Evolutionary conservation across 2,113 vertebrate species (phyloP).

Genomic region (Pseudorasbora parva): DNA sequence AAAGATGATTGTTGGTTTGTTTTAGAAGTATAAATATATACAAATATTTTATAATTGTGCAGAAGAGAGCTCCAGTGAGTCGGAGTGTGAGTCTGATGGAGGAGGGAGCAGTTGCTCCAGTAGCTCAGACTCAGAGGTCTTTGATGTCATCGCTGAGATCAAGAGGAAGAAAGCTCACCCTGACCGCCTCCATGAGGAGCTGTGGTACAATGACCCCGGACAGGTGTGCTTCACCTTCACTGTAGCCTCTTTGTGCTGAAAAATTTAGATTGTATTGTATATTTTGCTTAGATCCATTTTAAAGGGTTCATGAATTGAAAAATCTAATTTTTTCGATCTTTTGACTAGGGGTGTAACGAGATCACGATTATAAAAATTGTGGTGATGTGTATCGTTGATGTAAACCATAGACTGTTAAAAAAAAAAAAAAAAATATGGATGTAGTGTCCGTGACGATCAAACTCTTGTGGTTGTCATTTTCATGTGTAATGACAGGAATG

Average conservation of each 20-base stretch:
- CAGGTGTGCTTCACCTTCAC: slow-evolving; percentile 78
- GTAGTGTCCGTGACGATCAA: no score
- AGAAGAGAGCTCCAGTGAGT: slow-evolving; percentile 88
- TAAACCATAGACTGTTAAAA: no score
- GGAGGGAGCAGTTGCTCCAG: slow-evolving; percentile 90
- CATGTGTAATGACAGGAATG: no score
- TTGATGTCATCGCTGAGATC: slow-evolving; percentile 98
- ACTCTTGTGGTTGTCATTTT: no score
- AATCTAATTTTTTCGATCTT: no score
- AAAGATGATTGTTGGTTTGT: no score
- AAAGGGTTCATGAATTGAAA: no score
- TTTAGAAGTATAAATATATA: no score
- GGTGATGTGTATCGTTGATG: no score
- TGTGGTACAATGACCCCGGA: slow-evolving; percentile 98
- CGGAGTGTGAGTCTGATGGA: slow-evolving; percentile 91
- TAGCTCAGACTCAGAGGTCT: slow-evolving; percentile 93
- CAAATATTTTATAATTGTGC: slow-evolving; percentile 8
- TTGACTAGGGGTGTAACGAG: no score
- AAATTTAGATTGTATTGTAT: not conserved
- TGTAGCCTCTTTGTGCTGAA: not conserved
- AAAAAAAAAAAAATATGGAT: no score
- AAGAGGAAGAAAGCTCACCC: slow-evolving; percentile 98
- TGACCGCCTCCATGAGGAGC: slow-evolving; percentile 94
- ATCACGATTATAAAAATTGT: no score
- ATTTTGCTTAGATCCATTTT: not conserved